Evolutionary conservation across 2,113 vertebrate genomes (phyloP).

Genomic region (Beaufortia kweichowensis): DNA sequence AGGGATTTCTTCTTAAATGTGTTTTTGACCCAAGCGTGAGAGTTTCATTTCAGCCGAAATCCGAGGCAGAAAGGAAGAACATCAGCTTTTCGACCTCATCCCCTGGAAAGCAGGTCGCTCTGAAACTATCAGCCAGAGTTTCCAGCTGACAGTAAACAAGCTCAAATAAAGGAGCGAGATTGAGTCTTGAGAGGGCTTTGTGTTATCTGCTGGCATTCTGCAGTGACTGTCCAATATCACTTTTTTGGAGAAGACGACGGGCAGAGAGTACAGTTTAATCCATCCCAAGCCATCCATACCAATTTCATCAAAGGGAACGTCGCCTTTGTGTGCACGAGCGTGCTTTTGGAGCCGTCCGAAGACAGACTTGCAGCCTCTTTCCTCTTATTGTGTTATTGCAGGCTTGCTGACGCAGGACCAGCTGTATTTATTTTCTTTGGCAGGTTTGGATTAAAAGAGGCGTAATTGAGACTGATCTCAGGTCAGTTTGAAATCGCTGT

Average conservation of each 20-base stretch:
- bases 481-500: neutral
- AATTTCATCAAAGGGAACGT: neutral
- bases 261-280: neutral
- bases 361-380: neutral
- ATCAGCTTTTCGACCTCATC: constrained; percentile 37
- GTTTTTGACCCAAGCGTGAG: constrained; percentile 18
- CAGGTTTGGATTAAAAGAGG: constrained; percentile 3
- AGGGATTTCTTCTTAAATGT: constrained; percentile 19
- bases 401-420: constrained; percentile 10
- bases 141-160: constrained; percentile 32
- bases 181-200: constrained; percentile 43
- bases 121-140: constrained; percentile 29
- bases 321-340: neutral
- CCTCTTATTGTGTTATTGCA: constrained; percentile 22
- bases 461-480: constrained; percentile 7
- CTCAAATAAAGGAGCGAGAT: constrained; percentile 36
- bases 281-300: neutral
- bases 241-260: neutral
- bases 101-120: constrained; percentile 19
- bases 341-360: neutral
- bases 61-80: constrained; percentile 14
- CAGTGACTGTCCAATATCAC: constrained; percentile 2
- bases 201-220: constrained; percentile 34
- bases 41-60: constrained; percentile 21
- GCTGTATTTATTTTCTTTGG: constrained; percentile 35